These are phyloP conservation scores for Ormyrus labotus DNA, from an alignment of 2,888 invertebrate species.

Conservation along the genomic window DNA sequence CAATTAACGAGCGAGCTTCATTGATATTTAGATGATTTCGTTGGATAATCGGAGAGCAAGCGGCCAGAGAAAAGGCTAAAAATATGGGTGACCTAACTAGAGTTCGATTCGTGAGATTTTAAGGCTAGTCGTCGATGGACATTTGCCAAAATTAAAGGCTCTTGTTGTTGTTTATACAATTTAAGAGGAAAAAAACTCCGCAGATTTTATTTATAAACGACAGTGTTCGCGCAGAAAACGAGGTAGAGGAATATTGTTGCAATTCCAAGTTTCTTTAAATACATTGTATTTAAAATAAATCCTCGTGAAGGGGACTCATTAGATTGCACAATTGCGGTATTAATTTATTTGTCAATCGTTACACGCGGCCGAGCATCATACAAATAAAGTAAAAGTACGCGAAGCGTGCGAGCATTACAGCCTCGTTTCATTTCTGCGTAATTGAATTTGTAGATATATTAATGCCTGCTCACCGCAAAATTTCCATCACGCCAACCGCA, in stretches of 20 bases:
- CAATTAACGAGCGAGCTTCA: neutral
- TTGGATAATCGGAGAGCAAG: too few species aligned
- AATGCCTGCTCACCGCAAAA: neutral
- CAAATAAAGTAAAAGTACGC: constrained; percentile 13
- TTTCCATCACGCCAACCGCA: neutral
- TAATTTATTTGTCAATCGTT: constrained; percentile 33
- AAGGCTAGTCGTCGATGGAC: neutral
- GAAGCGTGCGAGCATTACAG: neutral
- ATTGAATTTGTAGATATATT: too few species aligned
- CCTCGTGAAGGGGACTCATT: neutral
- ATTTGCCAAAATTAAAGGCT: neutral
- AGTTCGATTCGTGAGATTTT: neutral
- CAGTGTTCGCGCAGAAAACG: neutral
- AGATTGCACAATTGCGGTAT: constrained; percentile 18
- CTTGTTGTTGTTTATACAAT: neutral
- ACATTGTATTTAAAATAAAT: constrained; percentile 36
- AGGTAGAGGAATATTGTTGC: too few species aligned
- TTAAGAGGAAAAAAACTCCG: neutral
- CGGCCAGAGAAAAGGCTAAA: neutral
- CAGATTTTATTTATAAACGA: neutral
- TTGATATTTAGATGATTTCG: too few species aligned
- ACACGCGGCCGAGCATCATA: neutral
- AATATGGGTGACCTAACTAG: constrained; percentile 7
- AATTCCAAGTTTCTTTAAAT: constrained; percentile 1
- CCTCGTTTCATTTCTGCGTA: neutral